Percentiles rank a stretch among this genome's conserved stretches.
Evolutionary conservation across 1,140 invertebrate species (phyloP).

Genomic region (Hypothenemus hampei): DNA sequence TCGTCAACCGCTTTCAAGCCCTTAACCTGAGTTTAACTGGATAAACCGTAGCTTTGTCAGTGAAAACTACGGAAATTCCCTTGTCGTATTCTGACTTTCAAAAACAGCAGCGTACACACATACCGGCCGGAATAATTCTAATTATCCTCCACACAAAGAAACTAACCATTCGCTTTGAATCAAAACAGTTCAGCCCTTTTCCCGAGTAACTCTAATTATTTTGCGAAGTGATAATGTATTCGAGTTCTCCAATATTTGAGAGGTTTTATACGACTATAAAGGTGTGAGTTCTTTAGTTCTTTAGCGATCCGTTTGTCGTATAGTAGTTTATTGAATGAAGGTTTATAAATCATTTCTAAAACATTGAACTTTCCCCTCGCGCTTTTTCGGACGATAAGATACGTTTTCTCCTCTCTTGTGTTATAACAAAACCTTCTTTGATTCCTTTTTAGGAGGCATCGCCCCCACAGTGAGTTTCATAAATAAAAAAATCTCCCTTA

Average conservation of each 20-base stretch:
- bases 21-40: neutral
- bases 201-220: neutral
- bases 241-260: neutral
- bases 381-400: neutral
- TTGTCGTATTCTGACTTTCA: neutral
- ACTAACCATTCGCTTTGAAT: constrained; percentile 5
- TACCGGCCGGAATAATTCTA: neutral
- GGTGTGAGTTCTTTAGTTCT: too few relatives aligned
- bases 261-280: neutral
- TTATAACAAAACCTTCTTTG: constrained; percentile 15
- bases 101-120: neutral
- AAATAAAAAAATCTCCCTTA: constrained; percentile 9
- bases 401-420: constrained; percentile 10
- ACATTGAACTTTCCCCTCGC: constrained; percentile 12
- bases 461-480: constrained; percentile 4
- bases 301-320: too few relatives aligned
- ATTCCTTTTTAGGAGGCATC: constrained; percentile 13
- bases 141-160: neutral
- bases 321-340: neutral
- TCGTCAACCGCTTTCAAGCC: neutral
- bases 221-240: neutral
- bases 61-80: neutral
- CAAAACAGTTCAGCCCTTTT: constrained; percentile 1
- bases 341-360: constrained; percentile 20
- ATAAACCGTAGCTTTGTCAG: neutral